Percentiles rank a stretch among this genome's conserved stretches.
Conservation (phyloP, 2,888 invertebrate species). For the Incurvaria masculella region DNA sequence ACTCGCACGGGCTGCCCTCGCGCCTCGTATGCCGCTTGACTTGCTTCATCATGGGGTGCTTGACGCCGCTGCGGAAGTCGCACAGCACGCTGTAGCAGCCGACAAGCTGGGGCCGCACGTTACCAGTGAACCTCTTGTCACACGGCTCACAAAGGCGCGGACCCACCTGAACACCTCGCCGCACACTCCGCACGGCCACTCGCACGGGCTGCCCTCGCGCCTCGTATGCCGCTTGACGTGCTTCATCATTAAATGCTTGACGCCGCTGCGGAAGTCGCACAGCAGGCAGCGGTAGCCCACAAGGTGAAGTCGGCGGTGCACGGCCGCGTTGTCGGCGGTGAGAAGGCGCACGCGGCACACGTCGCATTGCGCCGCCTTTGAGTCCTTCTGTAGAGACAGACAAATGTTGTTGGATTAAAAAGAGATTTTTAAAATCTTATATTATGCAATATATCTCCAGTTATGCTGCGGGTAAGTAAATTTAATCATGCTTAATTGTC, state of each 20-base stretch:
- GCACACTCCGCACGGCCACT: conserved; percentile 21
- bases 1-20: no score
- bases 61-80: no score
- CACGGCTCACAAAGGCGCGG: conserved; percentile 25
- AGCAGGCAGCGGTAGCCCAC: conserved; percentile 26
- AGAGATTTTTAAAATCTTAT: no score
- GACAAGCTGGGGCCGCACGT: no score
- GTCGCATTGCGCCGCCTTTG: conserved; percentile 28
- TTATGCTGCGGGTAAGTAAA: no score
- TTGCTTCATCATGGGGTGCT: no score
- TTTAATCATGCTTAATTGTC: no score
- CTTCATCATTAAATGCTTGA: conserved; percentile 27
- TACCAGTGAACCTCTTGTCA: no score
- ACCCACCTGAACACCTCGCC: conserved; percentile 25
- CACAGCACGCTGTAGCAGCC: no score
- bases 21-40: no score
- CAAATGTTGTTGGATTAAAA: no score
- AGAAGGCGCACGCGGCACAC: conserved; percentile 35
- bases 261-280: conserved; percentile 24
- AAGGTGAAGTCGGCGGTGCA: conserved; percentile 28
- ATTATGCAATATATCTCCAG: no score
- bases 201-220: not conserved
- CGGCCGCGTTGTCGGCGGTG: conserved; percentile 28
- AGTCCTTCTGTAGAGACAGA: conserved; percentile 29
- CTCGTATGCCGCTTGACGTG: conserved; percentile 21